Base-by-base conservation (phyloP, 2,888 invertebrate genomes). In the Scelioninae gen. 1 region DNA sequence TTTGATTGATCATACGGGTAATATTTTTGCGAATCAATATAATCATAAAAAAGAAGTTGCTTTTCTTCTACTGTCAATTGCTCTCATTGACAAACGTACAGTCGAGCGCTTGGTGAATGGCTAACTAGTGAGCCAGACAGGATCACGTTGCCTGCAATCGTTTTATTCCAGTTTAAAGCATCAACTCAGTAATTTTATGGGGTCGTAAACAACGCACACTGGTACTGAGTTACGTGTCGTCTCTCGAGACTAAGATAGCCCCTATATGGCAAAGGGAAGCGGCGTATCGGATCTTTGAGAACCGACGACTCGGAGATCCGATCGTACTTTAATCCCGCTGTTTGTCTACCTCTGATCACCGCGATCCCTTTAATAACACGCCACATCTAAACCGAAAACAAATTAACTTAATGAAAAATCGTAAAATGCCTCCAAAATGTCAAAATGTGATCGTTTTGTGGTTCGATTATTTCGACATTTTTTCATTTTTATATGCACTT, bases 111-210 rank as follows among this genome's bases (percentile, higher is more conserved):
- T 29, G 51, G 60, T 68, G 79, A 85, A 78, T 75, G 74, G 83
- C 74, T 82, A 84, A 85, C 85, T 78, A 82, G 83, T 66, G 66
- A 83, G 77, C 66, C 82, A 77, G 81, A 85, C 84, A 63, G 75
- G 72, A 82, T 83, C 85, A 79, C 69, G 75, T 83, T 79, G 71
- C 62, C 86, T 84, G 87, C 88, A 85, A 89, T 89, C 90, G 89
- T 90, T 89, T 89, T 88, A 90, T 90, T 88, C 89, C 89, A 88
- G 87, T 91, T 90, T 88, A 88, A 87, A 88, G 88, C 89, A 90
- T 92, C 90, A 90, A 89, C 88, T 89, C 86, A 87, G 90, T 92
- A 91, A 91, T 91, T 92, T 92, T 91, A 92, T 89, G 90, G 88
- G 88, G 86, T 89, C 91, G 90, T 92, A 92, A 92, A 92, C 87